Evolutionary conservation across 2,113 vertebrate species (phyloP).

Genomic region (Hucho hucho): DNA sequence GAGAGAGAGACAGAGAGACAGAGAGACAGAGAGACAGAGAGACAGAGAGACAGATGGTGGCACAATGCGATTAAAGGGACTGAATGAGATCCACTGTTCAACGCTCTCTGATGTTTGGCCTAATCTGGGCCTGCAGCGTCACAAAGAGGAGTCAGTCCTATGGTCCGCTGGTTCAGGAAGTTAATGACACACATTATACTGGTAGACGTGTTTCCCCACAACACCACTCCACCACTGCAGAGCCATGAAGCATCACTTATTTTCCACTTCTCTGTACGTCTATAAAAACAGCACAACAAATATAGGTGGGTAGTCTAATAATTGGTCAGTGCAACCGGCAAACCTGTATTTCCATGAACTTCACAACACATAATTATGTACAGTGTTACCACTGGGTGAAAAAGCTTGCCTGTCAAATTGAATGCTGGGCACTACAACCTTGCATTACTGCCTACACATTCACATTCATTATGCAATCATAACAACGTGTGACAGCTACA

Average conservation of each 20-base stretch:
- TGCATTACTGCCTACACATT: neutral
- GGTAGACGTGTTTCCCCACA: conserved; percentile 25
- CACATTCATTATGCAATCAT: neutral
- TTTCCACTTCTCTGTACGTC: too few relatives aligned
- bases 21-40: too few relatives aligned
- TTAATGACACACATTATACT: conserved; percentile 54
- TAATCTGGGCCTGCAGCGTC: conserved; percentile 55
- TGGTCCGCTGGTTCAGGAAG: conserved; percentile 46
- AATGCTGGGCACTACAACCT: neutral
- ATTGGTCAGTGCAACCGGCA: neutral
- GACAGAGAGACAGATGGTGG: conserved; percentile 41
- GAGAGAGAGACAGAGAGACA: too few relatives aligned
- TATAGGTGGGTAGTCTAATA: conserved; percentile 6
- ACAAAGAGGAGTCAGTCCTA: conserved; percentile 38
- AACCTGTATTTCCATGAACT: neutral
- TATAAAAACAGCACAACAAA: too few relatives aligned
- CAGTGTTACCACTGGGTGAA: neutral
- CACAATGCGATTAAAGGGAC: conserved; percentile 60
- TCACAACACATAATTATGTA: conserved; percentile 35
- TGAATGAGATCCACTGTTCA: conserved; percentile 60
- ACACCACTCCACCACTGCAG: conserved; percentile 12
- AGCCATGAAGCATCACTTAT: too few relatives aligned
- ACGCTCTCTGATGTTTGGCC: conserved; percentile 62
- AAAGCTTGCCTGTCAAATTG: neutral
- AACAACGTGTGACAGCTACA: neutral